Percentiles rank a stretch among this genome's conserved stretches.
phyloP scores from a whole-genome alignment of 2,797 vertebrate species.

The Atherinosoma microstoma region DNA sequence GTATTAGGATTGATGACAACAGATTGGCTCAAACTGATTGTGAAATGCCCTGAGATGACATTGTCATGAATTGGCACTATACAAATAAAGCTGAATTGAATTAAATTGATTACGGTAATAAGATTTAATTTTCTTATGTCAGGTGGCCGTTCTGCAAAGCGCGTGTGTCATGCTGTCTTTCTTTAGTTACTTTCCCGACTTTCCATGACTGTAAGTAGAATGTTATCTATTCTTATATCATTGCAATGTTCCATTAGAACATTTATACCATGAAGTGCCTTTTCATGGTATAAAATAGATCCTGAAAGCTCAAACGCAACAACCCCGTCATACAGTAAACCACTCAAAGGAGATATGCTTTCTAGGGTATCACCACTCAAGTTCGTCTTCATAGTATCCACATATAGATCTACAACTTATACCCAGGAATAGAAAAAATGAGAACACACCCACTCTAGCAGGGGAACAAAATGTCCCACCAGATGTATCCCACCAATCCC shows the following conservation, averaged over 20 bases:
- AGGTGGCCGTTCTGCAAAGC: background rate
- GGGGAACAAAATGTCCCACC: slow-evolving; percentile 48
- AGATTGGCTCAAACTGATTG: too few relatives aligned
- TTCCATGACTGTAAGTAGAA: background rate
- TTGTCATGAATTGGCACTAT: too few relatives aligned
- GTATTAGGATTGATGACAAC: too few relatives aligned
- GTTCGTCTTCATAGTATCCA: slow-evolving; percentile 33
- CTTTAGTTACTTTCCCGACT: background rate
- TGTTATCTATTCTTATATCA: background rate
- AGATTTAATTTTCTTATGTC: background rate
- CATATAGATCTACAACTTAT: slow-evolving; percentile 34
- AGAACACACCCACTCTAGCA: background rate
- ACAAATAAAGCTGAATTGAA: too few relatives aligned
- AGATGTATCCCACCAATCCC: slow-evolving; percentile 37
- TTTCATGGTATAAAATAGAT: background rate
- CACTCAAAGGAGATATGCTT: slow-evolving; percentile 12
- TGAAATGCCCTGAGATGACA: too few relatives aligned
- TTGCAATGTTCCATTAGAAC: background rate
- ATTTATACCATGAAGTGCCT: background rate
- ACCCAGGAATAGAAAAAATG: slow-evolving; percentile 18
- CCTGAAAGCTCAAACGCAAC: background rate
- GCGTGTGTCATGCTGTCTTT: background rate
- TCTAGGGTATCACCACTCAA: background rate
- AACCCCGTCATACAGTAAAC: slow-evolving; percentile 10
- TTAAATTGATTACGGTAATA: background rate